Conservation (phyloP, 2,797 vertebrate species). For the Paedocypris micromegethes region DNA sequence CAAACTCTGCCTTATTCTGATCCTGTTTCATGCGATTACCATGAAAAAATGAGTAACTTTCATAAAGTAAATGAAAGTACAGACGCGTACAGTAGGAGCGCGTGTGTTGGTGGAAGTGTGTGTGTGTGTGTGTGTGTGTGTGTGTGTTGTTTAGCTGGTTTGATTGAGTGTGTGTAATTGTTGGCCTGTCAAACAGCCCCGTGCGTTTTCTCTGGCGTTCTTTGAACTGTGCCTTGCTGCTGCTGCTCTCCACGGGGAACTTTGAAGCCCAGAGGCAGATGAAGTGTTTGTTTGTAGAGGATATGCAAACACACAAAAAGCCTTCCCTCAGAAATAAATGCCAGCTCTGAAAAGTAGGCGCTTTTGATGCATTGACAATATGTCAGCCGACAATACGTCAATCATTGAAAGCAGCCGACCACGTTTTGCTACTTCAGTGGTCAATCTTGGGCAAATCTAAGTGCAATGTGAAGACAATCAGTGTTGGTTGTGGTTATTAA, state of each 20-base stretch:
- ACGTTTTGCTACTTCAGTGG: constrained; percentile 6
- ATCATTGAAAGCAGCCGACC: constrained; percentile 18
- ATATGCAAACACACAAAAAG: constrained; percentile 40
- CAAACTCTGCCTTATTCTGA: too few relatives aligned
- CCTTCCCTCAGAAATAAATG: constrained; percentile 41
- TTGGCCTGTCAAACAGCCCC: constrained; percentile 39
- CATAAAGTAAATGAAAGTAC: too few relatives aligned
- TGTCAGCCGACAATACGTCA: too few relatives aligned
- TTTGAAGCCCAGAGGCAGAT: constrained; percentile 46
- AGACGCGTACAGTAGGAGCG: constrained; percentile 4
- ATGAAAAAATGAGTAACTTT: too few relatives aligned
- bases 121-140: constrained; percentile 11
- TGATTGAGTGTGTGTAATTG: constrained; percentile 45
- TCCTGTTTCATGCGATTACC: too few relatives aligned
- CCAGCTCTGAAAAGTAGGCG: constrained; percentile 6
- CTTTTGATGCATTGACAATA: constrained; percentile 23
- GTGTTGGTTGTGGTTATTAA: not conserved
- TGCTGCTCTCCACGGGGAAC: constrained; percentile 38
- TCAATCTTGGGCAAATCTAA: constrained; percentile 18
- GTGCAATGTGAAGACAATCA: constrained; percentile 1
- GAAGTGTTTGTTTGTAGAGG: constrained; percentile 50
- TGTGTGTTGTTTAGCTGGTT: constrained; percentile 23
- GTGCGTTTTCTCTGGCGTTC: constrained; percentile 38
- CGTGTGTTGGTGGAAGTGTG: too few relatives aligned
- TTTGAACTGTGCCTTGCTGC: constrained; percentile 44